Base-by-base conservation (phyloP, 2,888 invertebrate species). In the Achlya flavicornis region DNA sequence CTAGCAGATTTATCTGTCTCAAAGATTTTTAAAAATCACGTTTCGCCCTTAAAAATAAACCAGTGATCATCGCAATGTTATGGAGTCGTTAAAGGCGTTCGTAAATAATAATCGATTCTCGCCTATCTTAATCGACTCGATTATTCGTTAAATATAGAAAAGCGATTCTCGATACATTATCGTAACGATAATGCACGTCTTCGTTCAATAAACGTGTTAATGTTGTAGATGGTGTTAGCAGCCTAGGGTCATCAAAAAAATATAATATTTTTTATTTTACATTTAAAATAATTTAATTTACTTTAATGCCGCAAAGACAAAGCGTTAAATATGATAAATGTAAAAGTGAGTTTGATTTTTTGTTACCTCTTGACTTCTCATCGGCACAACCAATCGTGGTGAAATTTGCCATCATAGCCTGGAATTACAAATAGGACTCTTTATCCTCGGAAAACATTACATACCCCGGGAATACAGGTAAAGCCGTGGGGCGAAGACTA, bases 161-260 rank as follows among this genome's bases (percentile, higher is more conserved):
- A 85, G 75, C 84, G 75, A 77, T 84, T 80, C 73, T 68, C 65
- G 66, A 64, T 63, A 63, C 79, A 72, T 79, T 83, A 84, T 77
- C 80, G 75, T 69, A 59, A 72, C 72, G 74, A 65, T 79, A 78
- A 80, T 74, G 74, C 69, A 61, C 63, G 62, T 70, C 64, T 66
- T 65, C 69, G 58, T 63, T 64, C 62, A 57, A 61, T 71, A 69
- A 70, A 68, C 72, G 41, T 38, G 38, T 41, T 41, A 12, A 41
- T 41, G 41, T 4, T 41, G 41, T 12, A 41, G n/a, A n/a, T n/a
- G 6, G 7, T n/a, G 46, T 10, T 10, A 11, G n/a, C 12, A n/a
- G n/a, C n/a, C n/a, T 19, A 53, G 53, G 19, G 19, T 53, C 53
- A 19, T 53, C 19, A 19, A 26, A 19, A 10, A 3, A 3, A 3